Percentiles rank a stretch among this genome's conserved stretches.
These are phyloP conservation scores for Hydropsyche tenuis DNA, from an alignment of 1,140 invertebrate species.

Conservation along the genomic window DNA sequence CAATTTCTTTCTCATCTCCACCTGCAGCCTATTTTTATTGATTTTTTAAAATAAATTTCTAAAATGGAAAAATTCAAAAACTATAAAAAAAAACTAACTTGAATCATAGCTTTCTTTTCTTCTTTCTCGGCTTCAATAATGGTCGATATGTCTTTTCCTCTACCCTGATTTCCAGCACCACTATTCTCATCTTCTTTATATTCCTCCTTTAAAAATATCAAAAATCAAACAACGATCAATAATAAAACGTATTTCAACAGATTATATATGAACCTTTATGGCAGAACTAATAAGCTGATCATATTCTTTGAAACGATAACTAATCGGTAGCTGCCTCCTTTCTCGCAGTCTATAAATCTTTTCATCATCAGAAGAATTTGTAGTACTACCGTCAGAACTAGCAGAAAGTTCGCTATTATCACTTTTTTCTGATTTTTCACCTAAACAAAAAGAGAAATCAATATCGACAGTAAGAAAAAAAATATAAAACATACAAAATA, in stretches of 20 bases:
- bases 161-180: conserved; percentile 78
- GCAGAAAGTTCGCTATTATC: conserved; percentile 43
- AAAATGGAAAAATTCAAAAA: not conserved
- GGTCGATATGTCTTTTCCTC: conserved; percentile 89
- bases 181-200: conserved; percentile 48
- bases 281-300: conserved; percentile 94
- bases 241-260: not conserved
- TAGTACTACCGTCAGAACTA: conserved; percentile 55
- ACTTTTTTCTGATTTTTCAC: conserved; percentile 10
- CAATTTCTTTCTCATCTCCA: not conserved
- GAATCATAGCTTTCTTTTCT: conserved; percentile 63
- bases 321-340: conserved; percentile 75
- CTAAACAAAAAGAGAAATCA: not conserved
- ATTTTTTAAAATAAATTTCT: too few relatives aligned
- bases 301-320: conserved; percentile 89
- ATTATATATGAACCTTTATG: conserved; percentile 68
- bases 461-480: not conserved
- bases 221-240: not conserved
- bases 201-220: conserved; percentile 46
- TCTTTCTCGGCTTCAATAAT: conserved; percentile 84
- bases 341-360: conserved; percentile 84
- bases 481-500: conserved; percentile 30
- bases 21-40: not conserved
- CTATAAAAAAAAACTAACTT: conserved; percentile 50
- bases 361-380: conserved; percentile 69